Base-by-base conservation (phyloP, 2,888 invertebrate genomes). In the Busseola fusca region DNA sequence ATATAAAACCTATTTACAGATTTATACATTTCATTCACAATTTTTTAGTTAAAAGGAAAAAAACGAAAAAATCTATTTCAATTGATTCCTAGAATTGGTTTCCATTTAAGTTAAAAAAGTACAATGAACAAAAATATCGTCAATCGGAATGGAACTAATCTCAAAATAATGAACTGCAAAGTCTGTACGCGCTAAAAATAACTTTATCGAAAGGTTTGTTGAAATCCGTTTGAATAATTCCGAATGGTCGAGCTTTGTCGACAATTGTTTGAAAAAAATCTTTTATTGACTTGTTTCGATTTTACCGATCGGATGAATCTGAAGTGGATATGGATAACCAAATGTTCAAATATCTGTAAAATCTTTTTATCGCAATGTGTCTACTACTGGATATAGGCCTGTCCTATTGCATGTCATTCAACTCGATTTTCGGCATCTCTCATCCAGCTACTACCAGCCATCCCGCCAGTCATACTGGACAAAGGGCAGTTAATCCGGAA, bases 81-180 rank as follows among this genome's bases (percentile, higher is more conserved):
- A 42, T 48, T 34, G 69, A 59, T 56, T 45, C 25, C 27, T 16
- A 42, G 50, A 74, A 68, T 70, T 54, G 30, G 18, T 59, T 69
- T 63, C 48, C 3, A 14, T 50, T n/a, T 56, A 72, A 76, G 37
- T 76, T 50, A 72, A 67, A 67, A 45, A 67, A 45, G 45, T 59
- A 27, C 27, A 6, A 30, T 27, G 54, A 73, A 69, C 64, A 65
- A 80, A 69, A 21, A 34, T 69, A 54, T 30, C 21, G 72, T 10
- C 48, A 52, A 72, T 70, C 67, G 64, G 52, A 80, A 80, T n/a
- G 69, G 74, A 69, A 80, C 50, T 72, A 76, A 80, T 76, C 67
- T 40, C 52, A 12, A 62, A 80, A 80, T 80, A 76, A 80, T 80
- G 72, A 72, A 72, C 64, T 66, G 27, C 37, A 65, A 59, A 73